Evolutionary conservation across 1,140 invertebrate genomes (phyloP), one percentile per base, ranked within the genome.

Genomic region (Oryctes rhinoceros): DNA sequence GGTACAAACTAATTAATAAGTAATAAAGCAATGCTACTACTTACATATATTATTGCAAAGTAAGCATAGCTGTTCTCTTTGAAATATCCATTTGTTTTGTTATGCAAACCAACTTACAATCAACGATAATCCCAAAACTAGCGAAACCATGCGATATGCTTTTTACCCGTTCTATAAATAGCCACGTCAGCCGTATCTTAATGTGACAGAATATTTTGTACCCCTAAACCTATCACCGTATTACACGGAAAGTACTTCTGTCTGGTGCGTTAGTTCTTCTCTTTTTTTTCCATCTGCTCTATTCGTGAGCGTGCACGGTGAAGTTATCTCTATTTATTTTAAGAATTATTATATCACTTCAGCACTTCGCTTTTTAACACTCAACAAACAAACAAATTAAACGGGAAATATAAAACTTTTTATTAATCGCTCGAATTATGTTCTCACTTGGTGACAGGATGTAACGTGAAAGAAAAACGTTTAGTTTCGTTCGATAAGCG

Each of bases 311-410:
- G 20, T 24, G 65, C 24, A 35, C 35, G 13, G 13, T 1, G 65
- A 35, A 37, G 65, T 24, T 71, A 71, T 71, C 53, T 62, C 65
- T 71, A 71, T 71, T 71, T 71, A 71, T 71, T 71, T 71, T 71
- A 71, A 71, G 65, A 71, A 71, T 71, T 71, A 71, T 71, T 71
- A 71, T 71, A 71, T 71, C 65, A 71, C 65, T 71, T 71, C 65
- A 71, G 7, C 65, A 71, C 65, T 71, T 71, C 65, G 65, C 65
- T 37, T 71, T 71, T 37, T 35, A 71, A 71, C 65, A 37, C 65
- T 71, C 65, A 24, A 24, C 24, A 71, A 71, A 71, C 65, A 71
- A 71, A 71, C 65, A 71, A 71, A 71, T 71, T 71, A 71, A 71
- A 71, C 65, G 65, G 65, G 65, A 71, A 71, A 71, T 71, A 71